Percentiles rank a stretch among this genome's conserved stretches.
Conservation (phyloP, 1,140 invertebrate genomes). For the Chymomyza costata region DNA sequence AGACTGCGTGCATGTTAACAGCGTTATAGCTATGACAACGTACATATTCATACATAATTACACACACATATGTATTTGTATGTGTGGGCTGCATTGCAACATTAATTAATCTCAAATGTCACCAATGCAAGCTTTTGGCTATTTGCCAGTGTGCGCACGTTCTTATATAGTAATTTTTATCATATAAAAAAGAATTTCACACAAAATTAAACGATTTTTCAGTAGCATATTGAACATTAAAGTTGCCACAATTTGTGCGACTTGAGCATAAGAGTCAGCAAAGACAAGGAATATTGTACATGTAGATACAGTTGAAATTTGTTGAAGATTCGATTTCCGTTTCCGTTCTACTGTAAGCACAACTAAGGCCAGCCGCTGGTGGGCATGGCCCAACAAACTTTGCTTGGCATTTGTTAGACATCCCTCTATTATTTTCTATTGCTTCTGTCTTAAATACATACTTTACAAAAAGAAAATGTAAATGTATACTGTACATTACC, state of each 20-base stretch:
- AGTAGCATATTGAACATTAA: conserved; percentile 55
- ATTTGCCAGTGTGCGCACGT: conserved; percentile 49
- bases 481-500: no score
- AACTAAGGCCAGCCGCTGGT: conserved; percentile 10
- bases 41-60: background rate
- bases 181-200: conserved; percentile 16
- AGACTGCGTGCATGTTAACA: conserved; percentile 5
- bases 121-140: conserved; percentile 22
- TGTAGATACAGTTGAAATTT: no score
- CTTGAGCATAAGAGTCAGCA: conserved; percentile 3
- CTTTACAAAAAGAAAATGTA: no score
- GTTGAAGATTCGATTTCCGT: conserved; percentile 70
- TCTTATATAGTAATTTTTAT: conserved; percentile 39
- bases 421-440: no score
- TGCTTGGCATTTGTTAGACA: no score
- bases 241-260: conserved; percentile 53
- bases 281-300: conserved; percentile 11
- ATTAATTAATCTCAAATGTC: conserved; percentile 57
- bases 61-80: background rate
- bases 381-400: conserved; percentile 32
- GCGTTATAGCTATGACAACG: no score
- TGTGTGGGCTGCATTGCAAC: no score
- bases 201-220: conserved; percentile 51
- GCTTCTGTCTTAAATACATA: no score
- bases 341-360: conserved; percentile 60